A percentile compares a stretch with the other conserved stretches of the same genome.
These are phyloP conservation scores for Nymphicus hollandicus DNA, from an alignment of 2,113 vertebrate species.

Conservation along the genomic window DNA sequence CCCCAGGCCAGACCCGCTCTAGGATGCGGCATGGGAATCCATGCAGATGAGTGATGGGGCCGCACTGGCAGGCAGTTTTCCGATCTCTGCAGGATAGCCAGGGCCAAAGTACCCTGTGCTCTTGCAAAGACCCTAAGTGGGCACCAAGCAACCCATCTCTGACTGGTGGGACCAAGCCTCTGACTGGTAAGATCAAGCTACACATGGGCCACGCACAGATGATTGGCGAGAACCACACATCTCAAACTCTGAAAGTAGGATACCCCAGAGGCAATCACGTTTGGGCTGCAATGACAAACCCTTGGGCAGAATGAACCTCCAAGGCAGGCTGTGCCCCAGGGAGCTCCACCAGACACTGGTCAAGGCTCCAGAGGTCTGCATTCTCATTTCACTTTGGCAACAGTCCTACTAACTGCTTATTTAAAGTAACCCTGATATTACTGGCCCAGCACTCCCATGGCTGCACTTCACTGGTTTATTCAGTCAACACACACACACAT, in stretches of 20 bases:
- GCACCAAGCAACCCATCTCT: fast-evolving
- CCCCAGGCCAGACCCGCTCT: not conserved
- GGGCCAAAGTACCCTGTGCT: not conserved
- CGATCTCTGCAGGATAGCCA: not conserved
- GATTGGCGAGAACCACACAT: not conserved
- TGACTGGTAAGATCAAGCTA: not conserved
- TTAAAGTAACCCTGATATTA: not conserved
- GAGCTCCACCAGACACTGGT: not conserved
- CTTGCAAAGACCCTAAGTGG: not conserved
- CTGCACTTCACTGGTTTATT: not conserved
- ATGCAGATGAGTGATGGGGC: not conserved
- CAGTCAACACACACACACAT: not conserved
- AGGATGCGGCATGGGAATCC: fast-evolving
- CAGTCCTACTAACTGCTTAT: not conserved
- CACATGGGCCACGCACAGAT: fast-evolving
- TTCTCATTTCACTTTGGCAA: not conserved
- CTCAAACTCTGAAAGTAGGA: not conserved
- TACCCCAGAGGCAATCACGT: fast-evolving
- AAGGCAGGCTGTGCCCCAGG: not conserved
- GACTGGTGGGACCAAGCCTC: not conserved
- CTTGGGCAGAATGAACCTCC: not conserved
- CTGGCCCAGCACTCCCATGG: not conserved
- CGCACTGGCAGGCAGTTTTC: not conserved
- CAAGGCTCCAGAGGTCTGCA: not conserved
- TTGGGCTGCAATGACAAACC: not conserved